Percentiles rank a stretch among this genome's conserved stretches.
Conservation (phyloP, 2,113 vertebrate species). For the Tupaia tana region DNA sequence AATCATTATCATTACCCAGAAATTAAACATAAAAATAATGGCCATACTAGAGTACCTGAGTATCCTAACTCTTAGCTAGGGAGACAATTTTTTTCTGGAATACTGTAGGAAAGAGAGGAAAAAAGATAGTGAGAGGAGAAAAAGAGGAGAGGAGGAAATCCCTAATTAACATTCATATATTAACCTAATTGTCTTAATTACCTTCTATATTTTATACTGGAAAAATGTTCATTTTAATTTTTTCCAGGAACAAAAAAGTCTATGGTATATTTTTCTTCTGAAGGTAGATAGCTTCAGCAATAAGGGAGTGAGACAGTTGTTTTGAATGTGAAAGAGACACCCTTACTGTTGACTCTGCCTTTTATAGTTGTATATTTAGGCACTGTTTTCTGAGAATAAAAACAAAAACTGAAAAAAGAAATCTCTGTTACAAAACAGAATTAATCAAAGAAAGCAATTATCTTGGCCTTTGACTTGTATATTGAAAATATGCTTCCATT, state of each 20-base stretch:
- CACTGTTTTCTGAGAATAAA: slow-evolving; percentile 26
- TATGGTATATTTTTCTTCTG: not conserved
- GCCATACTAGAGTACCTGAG: not conserved
- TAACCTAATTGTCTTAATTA: not conserved
- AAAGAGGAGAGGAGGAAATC: not conserved
- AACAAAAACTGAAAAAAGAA: slow-evolving; percentile 24
- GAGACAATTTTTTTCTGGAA: not conserved
- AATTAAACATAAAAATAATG: not conserved
- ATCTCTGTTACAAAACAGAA: not conserved
- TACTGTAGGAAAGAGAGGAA: not conserved
- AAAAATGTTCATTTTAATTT: not conserved
- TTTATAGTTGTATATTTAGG: not conserved
- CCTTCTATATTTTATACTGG: not conserved
- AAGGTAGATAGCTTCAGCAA: not conserved
- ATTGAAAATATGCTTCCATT: not conserved
- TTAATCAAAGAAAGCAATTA: not conserved
- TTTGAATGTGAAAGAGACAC: not conserved
- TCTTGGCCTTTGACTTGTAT: slow-evolving; percentile 1
- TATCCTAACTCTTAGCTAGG: not conserved
- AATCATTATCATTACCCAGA: not conserved
- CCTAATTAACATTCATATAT: not conserved
- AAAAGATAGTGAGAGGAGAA: not conserved
- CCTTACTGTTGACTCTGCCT: not conserved
- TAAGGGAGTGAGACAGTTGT: not conserved
- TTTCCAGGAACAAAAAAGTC: not conserved